Conservation (phyloP, 2,888 invertebrate species). For the Callinectes sapidus region DNA sequence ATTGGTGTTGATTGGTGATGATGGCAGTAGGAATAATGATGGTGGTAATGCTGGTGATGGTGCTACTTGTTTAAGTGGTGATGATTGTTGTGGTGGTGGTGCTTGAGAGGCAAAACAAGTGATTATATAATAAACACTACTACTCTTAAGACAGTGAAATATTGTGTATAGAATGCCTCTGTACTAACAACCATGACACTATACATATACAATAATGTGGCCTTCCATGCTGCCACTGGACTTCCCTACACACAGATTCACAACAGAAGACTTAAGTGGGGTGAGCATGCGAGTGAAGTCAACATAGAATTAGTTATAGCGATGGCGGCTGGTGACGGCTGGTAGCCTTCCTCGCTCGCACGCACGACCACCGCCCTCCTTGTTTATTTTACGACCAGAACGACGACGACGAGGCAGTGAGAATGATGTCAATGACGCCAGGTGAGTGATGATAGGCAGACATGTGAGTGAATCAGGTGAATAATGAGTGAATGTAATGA, state of each 20-base stretch:
- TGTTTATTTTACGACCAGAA: not conserved
- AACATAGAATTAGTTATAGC: not conserved
- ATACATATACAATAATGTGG: not conserved
- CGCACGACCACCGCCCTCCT: not conserved
- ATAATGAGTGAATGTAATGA: not conserved
- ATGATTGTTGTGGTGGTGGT: not conserved
- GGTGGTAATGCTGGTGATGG: not conserved
- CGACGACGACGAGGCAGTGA: not conserved
- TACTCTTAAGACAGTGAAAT: not conserved
- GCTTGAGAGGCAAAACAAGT: not conserved
- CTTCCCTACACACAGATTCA: not conserved
- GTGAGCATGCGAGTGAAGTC: not conserved
- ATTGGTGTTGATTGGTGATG: not conserved
- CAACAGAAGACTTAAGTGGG: not conserved
- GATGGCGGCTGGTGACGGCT: not conserved
- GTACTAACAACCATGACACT: not conserved
- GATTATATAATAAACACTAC: not conserved
- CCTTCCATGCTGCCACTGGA: not conserved
- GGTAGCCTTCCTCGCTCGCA: not conserved
- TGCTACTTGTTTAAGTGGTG: not conserved
- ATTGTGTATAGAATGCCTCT: not conserved
- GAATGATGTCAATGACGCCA: not conserved
- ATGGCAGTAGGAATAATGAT: not conserved
- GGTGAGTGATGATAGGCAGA: not conserved
- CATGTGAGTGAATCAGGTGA: not conserved